A percentile compares a stretch with the other conserved stretches of the same genome.
phyloP scores from a whole-genome alignment of 2,888 invertebrate genomes.

The Osedax frankpressi region DNA sequence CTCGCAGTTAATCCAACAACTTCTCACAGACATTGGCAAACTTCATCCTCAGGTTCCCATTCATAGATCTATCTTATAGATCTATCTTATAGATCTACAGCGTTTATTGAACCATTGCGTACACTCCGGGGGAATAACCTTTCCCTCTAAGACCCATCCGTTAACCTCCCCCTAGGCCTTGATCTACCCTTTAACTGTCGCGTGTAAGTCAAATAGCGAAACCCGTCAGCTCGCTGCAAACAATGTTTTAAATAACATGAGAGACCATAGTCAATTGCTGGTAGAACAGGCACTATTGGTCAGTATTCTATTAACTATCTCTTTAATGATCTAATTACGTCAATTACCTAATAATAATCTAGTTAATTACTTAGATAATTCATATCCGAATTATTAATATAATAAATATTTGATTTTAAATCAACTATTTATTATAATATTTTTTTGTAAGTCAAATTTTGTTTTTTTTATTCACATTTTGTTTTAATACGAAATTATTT shows the following conservation, averaged over 20 bases:
- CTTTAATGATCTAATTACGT: no score
- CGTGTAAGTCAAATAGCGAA: slow-evolving; percentile 58
- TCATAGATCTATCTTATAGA: no score
- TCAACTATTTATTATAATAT: no score
- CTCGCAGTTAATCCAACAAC: slow-evolving; percentile 75
- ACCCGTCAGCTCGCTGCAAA: slow-evolving; percentile 67
- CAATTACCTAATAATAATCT: no score
- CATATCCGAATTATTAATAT: no score
- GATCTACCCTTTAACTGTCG: slow-evolving; percentile 92
- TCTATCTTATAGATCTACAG: no score
- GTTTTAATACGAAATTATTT: no score
- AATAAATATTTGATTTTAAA: no score
- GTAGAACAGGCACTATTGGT: slow-evolving; percentile 93
- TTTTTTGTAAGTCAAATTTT: no score
- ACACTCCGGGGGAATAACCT: background rate
- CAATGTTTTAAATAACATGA: slow-evolving; percentile 84
- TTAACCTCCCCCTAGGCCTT: slow-evolving; percentile 63
- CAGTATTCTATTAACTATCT: no score
- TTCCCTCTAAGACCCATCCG: background rate
- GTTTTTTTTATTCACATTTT: no score
- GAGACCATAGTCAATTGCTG: slow-evolving; percentile 76
- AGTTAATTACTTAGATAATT: no score
- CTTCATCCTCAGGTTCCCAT: slow-evolving; percentile 78
- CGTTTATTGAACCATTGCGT: background rate
- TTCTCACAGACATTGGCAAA: slow-evolving; percentile 90